Conservation (phyloP, 2,113 vertebrate species). For the Clarias batrachus region DNA sequence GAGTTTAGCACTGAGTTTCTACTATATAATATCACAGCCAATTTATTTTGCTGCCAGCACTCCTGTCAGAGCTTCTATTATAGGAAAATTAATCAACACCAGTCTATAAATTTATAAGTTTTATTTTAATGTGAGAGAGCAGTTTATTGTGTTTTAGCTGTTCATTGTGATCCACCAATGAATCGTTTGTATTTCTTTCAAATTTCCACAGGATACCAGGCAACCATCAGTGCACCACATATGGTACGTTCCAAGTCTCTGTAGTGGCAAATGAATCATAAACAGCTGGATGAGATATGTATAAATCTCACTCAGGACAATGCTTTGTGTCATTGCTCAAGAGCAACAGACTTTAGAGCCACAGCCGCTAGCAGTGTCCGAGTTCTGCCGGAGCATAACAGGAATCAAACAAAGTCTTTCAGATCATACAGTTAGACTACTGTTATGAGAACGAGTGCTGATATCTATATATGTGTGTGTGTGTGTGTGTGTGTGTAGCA, state of each 20-base stretch:
- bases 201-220: slow-evolving; percentile 85
- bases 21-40: too few species aligned
- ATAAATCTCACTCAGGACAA: not conserved
- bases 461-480: slow-evolving; percentile 25
- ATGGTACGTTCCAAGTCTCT: slow-evolving; percentile 81
- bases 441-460: slow-evolving; percentile 21
- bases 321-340: not conserved
- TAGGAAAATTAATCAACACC: too few species aligned
- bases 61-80: too few species aligned
- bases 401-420: not conserved
- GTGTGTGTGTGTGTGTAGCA: slow-evolving; percentile 73
- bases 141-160: not conserved
- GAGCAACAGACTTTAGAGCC: not conserved
- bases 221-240: slow-evolving; percentile 98
- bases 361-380: not conserved
- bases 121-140: too few species aligned
- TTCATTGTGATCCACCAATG: not conserved
- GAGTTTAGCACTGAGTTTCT: too few species aligned
- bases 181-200: slow-evolving; percentile 34
- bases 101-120: too few species aligned
- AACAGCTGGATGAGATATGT: not conserved
- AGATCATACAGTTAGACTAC: not conserved
- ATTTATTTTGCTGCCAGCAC: too few species aligned
- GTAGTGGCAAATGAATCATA: not conserved
- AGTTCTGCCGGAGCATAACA: not conserved